Percentiles rank a stretch among this genome's conserved stretches.
phyloP scores from a whole-genome alignment of 2,797 vertebrate genomes.

The Loris lydekkerianus region DNA sequence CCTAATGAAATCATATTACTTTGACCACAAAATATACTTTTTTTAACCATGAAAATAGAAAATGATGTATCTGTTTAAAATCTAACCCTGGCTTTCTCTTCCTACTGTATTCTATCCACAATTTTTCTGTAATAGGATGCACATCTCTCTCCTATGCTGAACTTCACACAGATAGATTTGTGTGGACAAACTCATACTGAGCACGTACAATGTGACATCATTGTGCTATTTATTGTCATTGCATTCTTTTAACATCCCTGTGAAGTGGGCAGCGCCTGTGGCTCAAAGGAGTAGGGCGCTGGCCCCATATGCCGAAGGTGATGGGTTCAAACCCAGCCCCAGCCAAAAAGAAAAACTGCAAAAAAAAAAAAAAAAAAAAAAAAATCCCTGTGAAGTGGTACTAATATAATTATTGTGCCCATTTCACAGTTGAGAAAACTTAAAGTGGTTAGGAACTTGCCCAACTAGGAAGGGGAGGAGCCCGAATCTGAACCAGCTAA shows the following conservation, averaged over 20 bases:
- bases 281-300: too few relatives aligned
- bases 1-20: background rate
- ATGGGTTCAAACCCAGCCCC: too few relatives aligned
- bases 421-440: background rate
- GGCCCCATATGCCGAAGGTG: too few relatives aligned
- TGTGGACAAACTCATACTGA: background rate
- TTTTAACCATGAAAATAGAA: background rate
- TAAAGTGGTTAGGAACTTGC: background rate
- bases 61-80: conserved; percentile 23
- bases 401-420: background rate
- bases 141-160: background rate
- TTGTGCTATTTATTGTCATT: too few relatives aligned
- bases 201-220: background rate
- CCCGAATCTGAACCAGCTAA: background rate
- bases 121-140: background rate
- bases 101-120: background rate
- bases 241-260: background rate
- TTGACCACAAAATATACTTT: background rate
- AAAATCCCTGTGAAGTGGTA: background rate
- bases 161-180: background rate
- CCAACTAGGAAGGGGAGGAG: background rate
- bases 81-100: background rate
- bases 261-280: too few relatives aligned
- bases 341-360: too few relatives aligned
- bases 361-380: too few relatives aligned